Base-by-base conservation (phyloP, 2,797 vertebrate species). In the Chaetodon trifasciatus region DNA sequence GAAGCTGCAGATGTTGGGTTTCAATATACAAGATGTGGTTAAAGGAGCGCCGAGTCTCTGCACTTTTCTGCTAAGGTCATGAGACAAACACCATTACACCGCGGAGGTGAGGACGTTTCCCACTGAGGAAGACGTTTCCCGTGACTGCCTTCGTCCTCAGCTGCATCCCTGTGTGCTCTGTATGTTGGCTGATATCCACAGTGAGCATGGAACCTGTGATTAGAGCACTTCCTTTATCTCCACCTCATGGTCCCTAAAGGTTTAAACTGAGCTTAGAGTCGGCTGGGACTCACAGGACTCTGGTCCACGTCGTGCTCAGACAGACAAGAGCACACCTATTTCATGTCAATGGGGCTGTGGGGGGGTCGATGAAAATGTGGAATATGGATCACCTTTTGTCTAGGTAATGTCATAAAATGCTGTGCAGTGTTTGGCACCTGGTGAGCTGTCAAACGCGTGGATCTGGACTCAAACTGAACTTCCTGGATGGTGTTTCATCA, bases 11-110 rank as follows among this genome's bases (percentile, higher is more conserved):
- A 88, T 73, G 49, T 49, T 67, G 4, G 19, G 24, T 39, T 71
- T 73, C 58, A 72, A 81, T 47, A 21, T 8, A 49, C 35, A 44
- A 63, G 70, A 85, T 82, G 52, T 78, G 67, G 86, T 85, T 81
- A 79, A 78, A 57, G n/a, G 1, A n/a, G 49, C 55, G 3, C 16
- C 3, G 44, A 56, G 46, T 37, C 65, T 53, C 5, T 46, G 21
- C 32, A 32, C 56, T 70, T 64, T 28, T 5, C 4, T 46, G 12
- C 44, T 72, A 78, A 88, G 62, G 82, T 84, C 86, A 83, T 63
- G 56, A 42, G 24, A 82, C 12, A 40, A 71, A 75, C 17, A 6
- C 28, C 12, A 50, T 64, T 19, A 32, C 24, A 17, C 4, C 32
- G 5, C 0, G 58, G 50, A 76, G 13, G 44, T 23, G 70, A 57